Evolutionary conservation across 2,888 invertebrate genomes (phyloP).

Genomic region (Mimachlamys varia): DNA sequence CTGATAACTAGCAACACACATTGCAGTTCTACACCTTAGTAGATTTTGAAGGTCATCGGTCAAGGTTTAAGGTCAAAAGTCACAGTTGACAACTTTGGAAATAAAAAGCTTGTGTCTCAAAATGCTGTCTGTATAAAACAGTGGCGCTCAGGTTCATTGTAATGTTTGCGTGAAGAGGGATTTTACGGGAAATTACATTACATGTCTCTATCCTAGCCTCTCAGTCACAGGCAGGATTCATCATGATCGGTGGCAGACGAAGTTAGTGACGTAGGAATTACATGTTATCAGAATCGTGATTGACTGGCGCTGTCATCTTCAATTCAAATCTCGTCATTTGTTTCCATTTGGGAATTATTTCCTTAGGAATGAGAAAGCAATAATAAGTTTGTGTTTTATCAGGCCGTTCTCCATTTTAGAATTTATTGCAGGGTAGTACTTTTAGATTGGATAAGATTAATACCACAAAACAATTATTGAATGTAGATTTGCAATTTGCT

Average conservation of each 20-base stretch:
- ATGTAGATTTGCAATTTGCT: not conserved
- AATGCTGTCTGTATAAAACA: not conserved
- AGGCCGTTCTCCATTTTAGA: not conserved
- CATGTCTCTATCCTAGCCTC: not conserved
- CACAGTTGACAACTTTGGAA: no score
- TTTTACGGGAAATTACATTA: slow-evolving; percentile 11
- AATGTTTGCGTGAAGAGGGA: not conserved
- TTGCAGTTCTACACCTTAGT: no score
- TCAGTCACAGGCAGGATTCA: not conserved
- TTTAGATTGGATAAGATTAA: not conserved
- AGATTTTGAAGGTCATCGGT: no score
- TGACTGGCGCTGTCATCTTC: not conserved
- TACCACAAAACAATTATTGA: not conserved
- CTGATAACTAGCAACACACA: no score
- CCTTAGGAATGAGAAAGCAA: not conserved
- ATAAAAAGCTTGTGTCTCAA: no score
- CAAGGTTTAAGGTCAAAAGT: no score
- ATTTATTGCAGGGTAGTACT: not conserved
- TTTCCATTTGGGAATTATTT: not conserved
- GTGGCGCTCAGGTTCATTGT: not conserved
- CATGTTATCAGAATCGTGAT: not conserved
- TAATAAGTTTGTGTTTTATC: not conserved
- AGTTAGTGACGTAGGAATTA: not conserved
- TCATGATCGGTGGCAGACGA: not conserved
- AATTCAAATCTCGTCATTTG: slow-evolving; percentile 18